Evolutionary conservation across 1,140 invertebrate species (phyloP).

Genomic region (Portunus trituberculatus): DNA sequence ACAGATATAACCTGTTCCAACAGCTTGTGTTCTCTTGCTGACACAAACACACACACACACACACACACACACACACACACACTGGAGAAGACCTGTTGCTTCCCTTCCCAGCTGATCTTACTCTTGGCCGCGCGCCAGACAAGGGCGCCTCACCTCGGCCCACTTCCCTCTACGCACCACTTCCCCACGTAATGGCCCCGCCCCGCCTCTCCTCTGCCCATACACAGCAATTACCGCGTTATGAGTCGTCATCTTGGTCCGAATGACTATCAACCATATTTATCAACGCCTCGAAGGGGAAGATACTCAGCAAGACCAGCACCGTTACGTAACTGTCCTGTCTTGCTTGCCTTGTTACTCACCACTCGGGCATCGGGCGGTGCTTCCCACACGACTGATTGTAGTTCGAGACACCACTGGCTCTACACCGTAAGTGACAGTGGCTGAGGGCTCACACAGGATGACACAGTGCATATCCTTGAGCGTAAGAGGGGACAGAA

Average conservation of each 20-base stretch:
- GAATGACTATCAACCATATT: not conserved
- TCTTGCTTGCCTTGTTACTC: not conserved
- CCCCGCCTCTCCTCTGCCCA: not conserved
- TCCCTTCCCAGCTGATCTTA: not conserved
- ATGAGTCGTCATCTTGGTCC: not conserved
- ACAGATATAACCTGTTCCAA: not conserved
- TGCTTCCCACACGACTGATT: not conserved
- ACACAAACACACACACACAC: not conserved
- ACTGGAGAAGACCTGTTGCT: not conserved
- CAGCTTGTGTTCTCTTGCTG: not conserved
- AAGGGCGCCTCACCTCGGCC: not conserved
- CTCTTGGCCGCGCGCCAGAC: not conserved
- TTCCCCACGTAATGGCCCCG: not conserved
- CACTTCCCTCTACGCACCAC: constrained; percentile 23
- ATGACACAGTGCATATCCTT: not conserved
- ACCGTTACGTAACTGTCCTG: not conserved
- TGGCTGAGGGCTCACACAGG: not conserved
- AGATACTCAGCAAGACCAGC: not conserved
- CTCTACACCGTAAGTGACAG: not conserved
- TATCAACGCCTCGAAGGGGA: not conserved
- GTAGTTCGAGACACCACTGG: not conserved
- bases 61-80: constrained; percentile 10
- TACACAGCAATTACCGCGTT: not conserved
- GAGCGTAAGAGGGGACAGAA: not conserved
- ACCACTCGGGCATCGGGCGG: not conserved